phyloP scores from a whole-genome alignment of 2,888 invertebrate genomes.

The Drosophila phalerata region DNA sequence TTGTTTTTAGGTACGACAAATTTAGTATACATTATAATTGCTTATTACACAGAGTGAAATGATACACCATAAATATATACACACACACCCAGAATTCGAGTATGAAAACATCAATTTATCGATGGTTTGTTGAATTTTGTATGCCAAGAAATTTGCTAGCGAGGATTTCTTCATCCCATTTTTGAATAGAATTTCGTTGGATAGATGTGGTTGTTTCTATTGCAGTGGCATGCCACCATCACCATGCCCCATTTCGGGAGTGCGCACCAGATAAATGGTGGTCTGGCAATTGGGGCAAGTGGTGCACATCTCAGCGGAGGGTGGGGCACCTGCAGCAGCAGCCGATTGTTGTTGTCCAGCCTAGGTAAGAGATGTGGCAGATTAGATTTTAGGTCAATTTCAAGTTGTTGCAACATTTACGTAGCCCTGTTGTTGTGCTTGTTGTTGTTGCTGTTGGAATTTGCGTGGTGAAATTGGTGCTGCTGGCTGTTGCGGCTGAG shows the following conservation, averaged over 20 bases:
- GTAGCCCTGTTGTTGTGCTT: constrained; percentile 45
- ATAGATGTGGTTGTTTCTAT: constrained; percentile 12
- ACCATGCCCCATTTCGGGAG: constrained; percentile 68
- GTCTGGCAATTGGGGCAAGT: constrained; percentile 84
- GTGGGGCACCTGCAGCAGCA: constrained; percentile 40
- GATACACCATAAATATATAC: not conserved
- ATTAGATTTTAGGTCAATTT: not conserved
- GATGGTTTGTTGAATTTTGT: constrained; percentile 22
- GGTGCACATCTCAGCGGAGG: constrained; percentile 82
- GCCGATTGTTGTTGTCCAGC: constrained; percentile 23
- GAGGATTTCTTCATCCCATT: not conserved
- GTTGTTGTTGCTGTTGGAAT: constrained; percentile 54
- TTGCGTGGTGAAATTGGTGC: constrained; percentile 44
- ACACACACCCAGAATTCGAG: constrained; percentile 11
- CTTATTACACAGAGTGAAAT: not conserved
- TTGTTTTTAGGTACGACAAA: not conserved
- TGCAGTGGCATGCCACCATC: constrained; percentile 56
- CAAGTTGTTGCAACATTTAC: constrained; percentile 55
- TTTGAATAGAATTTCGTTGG: constrained; percentile 17
- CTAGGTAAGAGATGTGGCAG: constrained; percentile 29
- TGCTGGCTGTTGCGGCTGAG: constrained; percentile 33
- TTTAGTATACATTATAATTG: constrained; percentile 3
- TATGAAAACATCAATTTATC: not conserved
- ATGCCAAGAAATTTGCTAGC: constrained; percentile 6
- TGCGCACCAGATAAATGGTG: constrained; percentile 82